Base-by-base conservation (phyloP, 1,140 invertebrate species). In the Drosophila eugracilis region DNA sequence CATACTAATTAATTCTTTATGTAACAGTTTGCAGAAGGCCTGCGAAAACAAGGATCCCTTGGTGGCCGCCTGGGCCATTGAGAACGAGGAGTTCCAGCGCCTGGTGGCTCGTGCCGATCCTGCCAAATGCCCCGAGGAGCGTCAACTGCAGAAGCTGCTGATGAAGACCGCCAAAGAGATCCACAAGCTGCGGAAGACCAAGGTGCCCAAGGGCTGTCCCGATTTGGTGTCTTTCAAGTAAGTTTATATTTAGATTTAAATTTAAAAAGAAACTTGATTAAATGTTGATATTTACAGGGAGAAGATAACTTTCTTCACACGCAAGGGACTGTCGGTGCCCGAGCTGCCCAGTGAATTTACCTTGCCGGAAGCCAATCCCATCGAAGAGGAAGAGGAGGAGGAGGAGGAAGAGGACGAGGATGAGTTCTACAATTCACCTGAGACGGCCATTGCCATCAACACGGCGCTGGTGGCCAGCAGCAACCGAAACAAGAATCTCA, bases 281-380 rank as follows among this genome's bases (percentile, higher is more conserved):
- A 3, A 93, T 93, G 19, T 17, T 42, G 1, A 41, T 21, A 45
- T 21, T 73, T 55, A 15, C 92, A 98, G 97, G 93, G 97, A 98
- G 92, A 98, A 98, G 92, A 98, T 98, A 95, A 96, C 97, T 10
- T 98, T 98, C 92, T 98, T 98, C 91, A 98, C 97, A 1, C 93
- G 95, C 60, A 94, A 95, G 5, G 96, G 96, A 79, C 88, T 95
- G 17, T 95, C 94, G 65, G 94, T 97, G 74, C 96, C 96, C 54
- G 94, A 96, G 32, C 92, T 97, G 48, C 95, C 96, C 4, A 93
- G 93, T 26, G 95, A 96, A 50, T 91, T 75, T 57, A 75, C 78
- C 36, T 63, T 91, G 48, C 57, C 85, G 48, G 90, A 91, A 54
- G 76, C 67, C n/a, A 75, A 85, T 75, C 73, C 83, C 42, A 90